Percentiles rank a stretch among this genome's conserved stretches.
phyloP scores from a whole-genome alignment of 2,113 vertebrate species.

The Rhabdomys dilectus region DNA sequence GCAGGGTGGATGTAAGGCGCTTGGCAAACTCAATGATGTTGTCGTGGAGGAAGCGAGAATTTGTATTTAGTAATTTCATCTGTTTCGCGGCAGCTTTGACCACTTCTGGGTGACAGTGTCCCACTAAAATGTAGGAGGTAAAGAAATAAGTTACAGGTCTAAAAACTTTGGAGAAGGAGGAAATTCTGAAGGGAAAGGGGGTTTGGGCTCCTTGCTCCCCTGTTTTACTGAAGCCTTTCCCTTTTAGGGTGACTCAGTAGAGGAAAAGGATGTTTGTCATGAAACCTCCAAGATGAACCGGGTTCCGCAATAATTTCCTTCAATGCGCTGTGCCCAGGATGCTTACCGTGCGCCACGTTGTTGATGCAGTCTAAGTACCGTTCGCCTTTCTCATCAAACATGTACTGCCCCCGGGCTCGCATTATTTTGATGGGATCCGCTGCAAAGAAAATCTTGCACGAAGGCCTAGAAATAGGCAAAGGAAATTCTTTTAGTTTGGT shows the following conservation, averaged over 20 bases:
- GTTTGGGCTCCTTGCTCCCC: not conserved
- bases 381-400: constrained; percentile 95
- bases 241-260: not conserved
- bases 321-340: not conserved
- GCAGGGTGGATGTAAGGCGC: constrained; percentile 93
- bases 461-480: constrained; percentile 89
- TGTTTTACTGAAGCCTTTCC: not conserved
- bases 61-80: constrained; percentile 98
- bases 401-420: constrained; percentile 94
- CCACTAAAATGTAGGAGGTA: constrained; percentile 87
- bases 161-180: not conserved
- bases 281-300: not conserved
- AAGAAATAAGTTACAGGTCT: not conserved
- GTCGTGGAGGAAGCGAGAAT: constrained; percentile 97
- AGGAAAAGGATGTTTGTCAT: not conserved
- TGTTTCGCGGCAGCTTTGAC: constrained; percentile 92
- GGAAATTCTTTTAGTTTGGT: constrained; percentile 24
- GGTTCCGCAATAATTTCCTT: not conserved
- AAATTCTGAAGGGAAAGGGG: not conserved
- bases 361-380: constrained; percentile 97
- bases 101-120: constrained; percentile 96
- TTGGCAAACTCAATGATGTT: constrained; percentile 95
- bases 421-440: constrained; percentile 97
- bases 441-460: constrained; percentile 97
- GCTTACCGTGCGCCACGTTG: constrained; percentile 97